Conservation (phyloP, 35 echinoderm and acorn worm species). For the Ophioderma brevispina region DNA sequence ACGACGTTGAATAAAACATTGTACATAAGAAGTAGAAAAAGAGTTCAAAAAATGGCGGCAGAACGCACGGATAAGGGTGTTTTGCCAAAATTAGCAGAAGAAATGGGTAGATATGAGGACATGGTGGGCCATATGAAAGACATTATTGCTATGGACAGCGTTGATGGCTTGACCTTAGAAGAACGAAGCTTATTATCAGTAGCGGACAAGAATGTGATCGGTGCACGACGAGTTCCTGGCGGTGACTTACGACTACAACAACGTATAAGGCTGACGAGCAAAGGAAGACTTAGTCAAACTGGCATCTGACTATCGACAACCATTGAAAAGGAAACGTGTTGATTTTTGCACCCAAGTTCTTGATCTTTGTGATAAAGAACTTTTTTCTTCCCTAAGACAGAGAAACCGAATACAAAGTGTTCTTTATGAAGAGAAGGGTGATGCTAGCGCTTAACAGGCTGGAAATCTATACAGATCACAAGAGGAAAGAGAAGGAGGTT, state of each 20-base stretch:
- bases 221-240: constrained; percentile 91
- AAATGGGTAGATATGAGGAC: constrained; percentile 14
- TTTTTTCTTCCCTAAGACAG: constrained; percentile 10
- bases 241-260: constrained; percentile 81
- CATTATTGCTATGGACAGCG: constrained; percentile 48
- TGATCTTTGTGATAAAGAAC: constrained; percentile 6
- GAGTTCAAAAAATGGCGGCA: not conserved
- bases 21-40: not conserved
- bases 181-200: constrained; percentile 89
- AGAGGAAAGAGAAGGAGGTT: not conserved
- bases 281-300: constrained; percentile 11
- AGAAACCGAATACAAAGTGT: constrained; percentile 29
- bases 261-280: constrained; percentile 44
- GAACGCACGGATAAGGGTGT: not conserved
- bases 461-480: not conserved
- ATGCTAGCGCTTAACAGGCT: not conserved
- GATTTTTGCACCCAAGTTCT: not conserved
- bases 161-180: constrained; percentile 46
- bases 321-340: not conserved
- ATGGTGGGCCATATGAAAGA: constrained; percentile 72
- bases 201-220: constrained; percentile 95
- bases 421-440: constrained; percentile 61
- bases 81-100: not conserved
- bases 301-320: not conserved
- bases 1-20: not conserved